These are phyloP conservation scores for Sylvilagus floridanus DNA, from an alignment of 2,797 vertebrate species.

Conservation along the genomic window DNA sequence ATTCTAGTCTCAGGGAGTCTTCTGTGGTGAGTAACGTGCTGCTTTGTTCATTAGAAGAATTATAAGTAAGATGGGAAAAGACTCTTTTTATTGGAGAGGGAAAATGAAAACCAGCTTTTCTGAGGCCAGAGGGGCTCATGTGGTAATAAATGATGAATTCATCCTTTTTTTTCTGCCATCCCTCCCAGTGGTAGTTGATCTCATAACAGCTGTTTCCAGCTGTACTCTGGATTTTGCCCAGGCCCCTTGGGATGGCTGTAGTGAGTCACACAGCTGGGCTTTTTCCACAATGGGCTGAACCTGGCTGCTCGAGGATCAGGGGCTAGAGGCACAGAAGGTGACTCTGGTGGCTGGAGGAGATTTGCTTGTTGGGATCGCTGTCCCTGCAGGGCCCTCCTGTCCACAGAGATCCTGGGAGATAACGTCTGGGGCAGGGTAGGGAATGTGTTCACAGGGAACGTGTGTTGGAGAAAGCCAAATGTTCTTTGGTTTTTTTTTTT, in stretches of 20 bases:
- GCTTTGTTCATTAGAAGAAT: slow-evolving; percentile 47
- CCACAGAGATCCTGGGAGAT: slow-evolving; percentile 60
- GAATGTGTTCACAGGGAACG: slow-evolving; percentile 67
- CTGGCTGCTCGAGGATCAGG: slow-evolving; percentile 65
- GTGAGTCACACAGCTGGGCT: slow-evolving; percentile 82
- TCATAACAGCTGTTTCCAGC: slow-evolving; percentile 83
- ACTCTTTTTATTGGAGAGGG: slow-evolving; percentile 58
- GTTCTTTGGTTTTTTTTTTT: neutral
- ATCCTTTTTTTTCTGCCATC: neutral
- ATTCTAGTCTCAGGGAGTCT: neutral
- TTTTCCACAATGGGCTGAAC: slow-evolving; percentile 62
- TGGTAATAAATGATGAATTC: slow-evolving; percentile 65
- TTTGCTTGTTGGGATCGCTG: slow-evolving; percentile 53
- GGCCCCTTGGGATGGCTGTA: slow-evolving; percentile 1
- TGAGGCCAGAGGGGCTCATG: slow-evolving; percentile 47
- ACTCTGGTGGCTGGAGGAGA: slow-evolving; percentile 68
- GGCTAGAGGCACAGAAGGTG: slow-evolving; percentile 60
- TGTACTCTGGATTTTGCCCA: slow-evolving; percentile 74
- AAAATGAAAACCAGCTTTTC: slow-evolving; percentile 69
- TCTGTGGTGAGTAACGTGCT: neutral
- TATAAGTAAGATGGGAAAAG: slow-evolving; percentile 16
- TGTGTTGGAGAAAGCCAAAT: slow-evolving; percentile 59
- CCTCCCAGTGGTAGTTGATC: neutral
- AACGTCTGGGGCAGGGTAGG: neutral
- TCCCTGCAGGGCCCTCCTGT: neutral